phyloP scores from a whole-genome alignment of 2,113 vertebrate genomes.

The Scartelaos histophorus region DNA sequence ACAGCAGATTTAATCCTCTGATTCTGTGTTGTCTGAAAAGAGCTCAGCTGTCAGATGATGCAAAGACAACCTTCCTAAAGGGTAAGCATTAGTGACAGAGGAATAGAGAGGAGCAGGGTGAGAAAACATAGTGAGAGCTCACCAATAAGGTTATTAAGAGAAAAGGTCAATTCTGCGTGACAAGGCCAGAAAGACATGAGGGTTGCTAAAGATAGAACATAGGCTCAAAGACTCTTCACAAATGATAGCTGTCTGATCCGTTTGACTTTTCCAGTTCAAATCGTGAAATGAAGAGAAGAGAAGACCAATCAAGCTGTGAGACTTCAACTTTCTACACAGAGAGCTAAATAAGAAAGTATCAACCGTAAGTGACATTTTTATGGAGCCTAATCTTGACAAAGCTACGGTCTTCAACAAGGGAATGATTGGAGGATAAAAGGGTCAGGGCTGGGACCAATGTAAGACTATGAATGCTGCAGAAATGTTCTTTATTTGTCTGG shows the following conservation, averaged over 20 bases:
- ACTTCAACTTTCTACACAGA: neutral
- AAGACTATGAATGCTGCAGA: too few species aligned
- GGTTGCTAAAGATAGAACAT: conserved; percentile 25
- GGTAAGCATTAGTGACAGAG: conserved; percentile 49
- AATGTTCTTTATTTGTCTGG: too few species aligned
- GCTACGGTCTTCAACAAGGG: neutral
- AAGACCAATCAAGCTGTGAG: neutral
- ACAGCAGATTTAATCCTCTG: conserved; percentile 37
- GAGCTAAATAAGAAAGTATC: conserved; percentile 48
- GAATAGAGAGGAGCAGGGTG: conserved; percentile 13
- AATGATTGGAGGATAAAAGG: too few species aligned
- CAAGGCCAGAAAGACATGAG: conserved; percentile 41
- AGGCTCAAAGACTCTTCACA: conserved; percentile 54
- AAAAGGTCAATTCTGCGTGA: conserved; percentile 60
- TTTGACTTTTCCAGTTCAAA: conserved; percentile 30
- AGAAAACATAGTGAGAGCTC: conserved; percentile 22
- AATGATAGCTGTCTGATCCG: conserved; percentile 45
- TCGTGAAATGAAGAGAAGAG: neutral
- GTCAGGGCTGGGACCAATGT: too few species aligned
- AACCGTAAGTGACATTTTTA: conserved; percentile 6
- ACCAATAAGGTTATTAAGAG: conserved; percentile 63
- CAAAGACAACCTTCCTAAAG: conserved; percentile 43
- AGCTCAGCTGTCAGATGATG: conserved; percentile 61
- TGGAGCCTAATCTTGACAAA: neutral
- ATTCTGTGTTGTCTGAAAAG: conserved; percentile 40